Evolutionary conservation across 2,888 invertebrate genomes (phyloP), one percentile per base, ranked within the genome.

Genomic region (Tinea semifulvella): DNA sequence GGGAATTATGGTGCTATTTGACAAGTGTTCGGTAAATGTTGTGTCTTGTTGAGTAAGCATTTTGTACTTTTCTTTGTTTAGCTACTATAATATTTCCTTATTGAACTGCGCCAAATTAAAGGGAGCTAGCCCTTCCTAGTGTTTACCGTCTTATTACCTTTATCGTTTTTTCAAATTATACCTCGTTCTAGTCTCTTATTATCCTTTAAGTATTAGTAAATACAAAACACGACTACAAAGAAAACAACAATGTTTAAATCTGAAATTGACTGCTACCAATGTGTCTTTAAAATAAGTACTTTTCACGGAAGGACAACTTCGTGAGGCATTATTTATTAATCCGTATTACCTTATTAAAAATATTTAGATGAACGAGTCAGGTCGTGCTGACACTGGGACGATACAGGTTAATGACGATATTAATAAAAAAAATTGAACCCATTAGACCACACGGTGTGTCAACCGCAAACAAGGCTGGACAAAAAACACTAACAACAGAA

Each of bases 1-100:
- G 79, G 77, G 79, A 80, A 80, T 70, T 65, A 55, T 63, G 59
- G 48, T 61, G 70, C 69, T 68, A 71, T 73, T 72, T 71, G 68
- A 56, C 77, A 76, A 73, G 66, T 76, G 77, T 58, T 50, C 48
- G 45, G 50, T 53, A 57, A 55, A 53, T 61, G 61, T 63, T 66
- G 60, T 44, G 43, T 66, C 64, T 67, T 67, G 53, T 53, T 55
- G 56, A 52, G 55, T 56, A 52, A 55, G 50, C 52, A 51, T 53
- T 55, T 60, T 62, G 61, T 53, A 54, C 57, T 68, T 70, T 66
- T 63, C 58, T 60, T 65, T 64, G 61, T 54, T 58, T 66, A 70
- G 72, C 71, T 65, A 57, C 63, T 65, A 75, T 71, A 36, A 46
- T 46, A 42, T 18, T 28, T 22, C 35, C 25, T 43, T 22, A 40